Evolutionary conservation across 2,797 vertebrate genomes (phyloP).

Genomic region (Euphonia xanthogaster): DNA sequence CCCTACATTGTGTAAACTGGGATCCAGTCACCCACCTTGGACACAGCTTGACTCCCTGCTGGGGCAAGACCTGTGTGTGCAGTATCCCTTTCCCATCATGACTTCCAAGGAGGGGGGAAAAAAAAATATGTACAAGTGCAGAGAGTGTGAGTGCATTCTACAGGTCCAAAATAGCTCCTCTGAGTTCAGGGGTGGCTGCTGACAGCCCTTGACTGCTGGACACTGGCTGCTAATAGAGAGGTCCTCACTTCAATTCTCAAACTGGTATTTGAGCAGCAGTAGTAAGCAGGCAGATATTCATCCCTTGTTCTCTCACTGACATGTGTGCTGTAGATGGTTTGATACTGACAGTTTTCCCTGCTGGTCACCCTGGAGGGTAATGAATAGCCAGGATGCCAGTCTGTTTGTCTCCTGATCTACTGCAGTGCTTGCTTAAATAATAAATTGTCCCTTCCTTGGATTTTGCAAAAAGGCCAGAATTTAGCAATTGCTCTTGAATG

Average conservation of each 20-base stretch:
- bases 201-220: not conserved
- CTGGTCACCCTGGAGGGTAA: not conserved
- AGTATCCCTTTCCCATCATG: not conserved
- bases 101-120: fast-evolving
- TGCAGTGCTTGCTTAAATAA: not conserved
- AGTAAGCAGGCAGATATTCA: not conserved
- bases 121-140: fast-evolving
- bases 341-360: not conserved
- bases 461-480: not conserved
- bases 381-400: not conserved
- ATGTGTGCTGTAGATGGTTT: not conserved
- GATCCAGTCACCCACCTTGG: not conserved
- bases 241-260: not conserved
- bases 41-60: not conserved
- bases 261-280: not conserved
- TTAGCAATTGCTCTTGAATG: not conserved
- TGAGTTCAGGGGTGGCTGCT: not conserved
- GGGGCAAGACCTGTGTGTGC: not conserved
- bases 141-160: fast-evolving
- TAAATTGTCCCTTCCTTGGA: not conserved
- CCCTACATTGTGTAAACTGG: fast-evolving
- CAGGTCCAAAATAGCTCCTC: not conserved
- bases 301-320: not conserved
- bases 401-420: not conserved
- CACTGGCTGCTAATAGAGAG: not conserved